A percentile compares a stretch with the other conserved stretches of the same genome.
Conservation (phyloP, 2,888 invertebrate species). For the Hemicrepidius hirtus region DNA sequence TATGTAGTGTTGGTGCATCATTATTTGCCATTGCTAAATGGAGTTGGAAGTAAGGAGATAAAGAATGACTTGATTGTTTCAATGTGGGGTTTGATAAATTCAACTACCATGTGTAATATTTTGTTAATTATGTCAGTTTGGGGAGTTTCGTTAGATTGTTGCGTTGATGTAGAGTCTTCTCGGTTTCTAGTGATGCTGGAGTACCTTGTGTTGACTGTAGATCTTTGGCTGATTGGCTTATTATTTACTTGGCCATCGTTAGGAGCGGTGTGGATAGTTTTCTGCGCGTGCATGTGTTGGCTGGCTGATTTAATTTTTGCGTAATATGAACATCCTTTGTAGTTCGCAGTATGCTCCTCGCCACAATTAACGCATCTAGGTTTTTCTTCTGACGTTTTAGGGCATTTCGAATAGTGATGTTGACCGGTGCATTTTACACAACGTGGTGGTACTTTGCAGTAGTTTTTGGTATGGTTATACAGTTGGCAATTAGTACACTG, state of each 20-base stretch:
- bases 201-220: not conserved
- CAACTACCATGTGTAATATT: not conserved
- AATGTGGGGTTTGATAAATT: not conserved
- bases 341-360: too few relatives aligned
- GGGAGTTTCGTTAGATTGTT: not conserved
- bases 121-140: too few relatives aligned
- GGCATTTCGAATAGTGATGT: too few relatives aligned
- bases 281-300: too few relatives aligned
- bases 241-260: not conserved
- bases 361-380: too few relatives aligned
- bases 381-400: too few relatives aligned
- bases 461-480: slow-evolving; percentile 1
- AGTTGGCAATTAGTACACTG: not conserved
- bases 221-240: not conserved
- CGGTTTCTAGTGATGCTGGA: not conserved
- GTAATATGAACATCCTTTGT: too few relatives aligned
- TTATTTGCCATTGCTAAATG: not conserved
- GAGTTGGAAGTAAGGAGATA: not conserved
- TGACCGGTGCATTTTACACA: not conserved
- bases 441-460: not conserved
- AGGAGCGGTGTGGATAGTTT: not conserved
- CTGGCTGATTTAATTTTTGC: too few relatives aligned
- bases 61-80: slow-evolving; percentile 2
- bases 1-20: not conserved
- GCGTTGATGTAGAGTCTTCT: not conserved